A percentile compares a stretch with the other conserved stretches of the same genome.
These are phyloP conservation scores for Papilio xuthus DNA, from an alignment of 1,140 invertebrate species.

Conservation along the genomic window DNA sequence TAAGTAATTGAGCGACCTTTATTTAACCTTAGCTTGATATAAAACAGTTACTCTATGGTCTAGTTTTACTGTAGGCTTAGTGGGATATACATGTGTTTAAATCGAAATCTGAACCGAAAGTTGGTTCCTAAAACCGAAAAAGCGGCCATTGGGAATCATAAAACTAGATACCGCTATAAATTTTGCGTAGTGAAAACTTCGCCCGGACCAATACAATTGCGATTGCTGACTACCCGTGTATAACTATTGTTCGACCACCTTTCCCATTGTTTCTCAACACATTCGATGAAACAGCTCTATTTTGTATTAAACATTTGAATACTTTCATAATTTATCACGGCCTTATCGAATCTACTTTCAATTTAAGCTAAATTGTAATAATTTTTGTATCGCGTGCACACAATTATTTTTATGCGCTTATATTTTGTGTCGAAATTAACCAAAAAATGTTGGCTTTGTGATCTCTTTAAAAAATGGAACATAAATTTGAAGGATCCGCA, in stretches of 20 bases:
- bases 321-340: slow-evolving; percentile 35
- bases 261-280: slow-evolving; percentile 52
- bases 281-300: slow-evolving; percentile 39
- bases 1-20: background rate
- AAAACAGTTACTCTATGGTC: background rate
- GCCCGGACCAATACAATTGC: slow-evolving; percentile 47
- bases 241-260: slow-evolving; percentile 54
- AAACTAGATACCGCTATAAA: slow-evolving; percentile 31
- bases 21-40: background rate
- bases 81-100: background rate
- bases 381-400: slow-evolving; percentile 7
- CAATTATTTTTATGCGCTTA: background rate
- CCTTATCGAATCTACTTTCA: slow-evolving; percentile 35
- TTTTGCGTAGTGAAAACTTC: slow-evolving; percentile 46
- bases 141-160: slow-evolving; percentile 41
- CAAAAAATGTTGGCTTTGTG: background rate
- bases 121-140: background rate
- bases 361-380: slow-evolving; percentile 28
- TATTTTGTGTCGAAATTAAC: background rate
- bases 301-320: slow-evolving; percentile 1
- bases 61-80: no score
- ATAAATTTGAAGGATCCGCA: background rate
- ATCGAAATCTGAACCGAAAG: slow-evolving; percentile 9
- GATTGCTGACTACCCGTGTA: slow-evolving; percentile 47
- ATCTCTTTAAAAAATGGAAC: background rate